phyloP scores from a whole-genome alignment of 2,113 vertebrate genomes.

The Fulica atra region DNA sequence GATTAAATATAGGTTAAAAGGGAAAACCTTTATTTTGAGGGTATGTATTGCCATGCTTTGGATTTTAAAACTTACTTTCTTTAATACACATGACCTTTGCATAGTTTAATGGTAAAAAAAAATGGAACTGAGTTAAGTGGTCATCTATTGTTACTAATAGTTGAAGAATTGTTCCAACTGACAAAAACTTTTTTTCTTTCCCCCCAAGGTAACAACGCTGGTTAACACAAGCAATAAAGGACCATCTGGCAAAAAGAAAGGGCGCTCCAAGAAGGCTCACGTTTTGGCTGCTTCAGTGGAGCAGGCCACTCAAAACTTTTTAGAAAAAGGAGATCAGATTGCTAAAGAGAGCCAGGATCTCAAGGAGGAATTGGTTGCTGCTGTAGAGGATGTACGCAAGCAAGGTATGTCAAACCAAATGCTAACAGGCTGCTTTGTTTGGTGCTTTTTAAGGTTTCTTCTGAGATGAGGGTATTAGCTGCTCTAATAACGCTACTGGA shows the following conservation, averaged over 20 bases:
- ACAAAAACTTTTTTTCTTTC: not conserved
- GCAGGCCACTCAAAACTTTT: slow-evolving; percentile 96
- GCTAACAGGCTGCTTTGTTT: not conserved
- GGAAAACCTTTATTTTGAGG: not conserved
- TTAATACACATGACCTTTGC: not conserved
- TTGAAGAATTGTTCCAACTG: not conserved
- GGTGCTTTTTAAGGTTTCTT: not conserved
- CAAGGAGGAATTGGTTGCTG: slow-evolving; percentile 93
- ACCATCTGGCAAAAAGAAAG: slow-evolving; percentile 97
- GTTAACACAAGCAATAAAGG: slow-evolving; percentile 99
- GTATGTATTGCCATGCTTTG: not conserved
- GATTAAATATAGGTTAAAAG: not conserved
- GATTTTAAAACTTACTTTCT: not conserved
- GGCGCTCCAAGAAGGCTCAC: slow-evolving; percentile 97
- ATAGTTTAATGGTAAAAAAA: not conserved
- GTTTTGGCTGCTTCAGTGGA: slow-evolving; percentile 97
- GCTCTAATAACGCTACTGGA: not conserved
- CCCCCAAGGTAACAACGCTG: slow-evolving; percentile 90
- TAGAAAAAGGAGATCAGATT: slow-evolving; percentile 98
- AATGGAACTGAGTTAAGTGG: not conserved
- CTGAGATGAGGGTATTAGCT: not conserved
- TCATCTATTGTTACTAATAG: not conserved
- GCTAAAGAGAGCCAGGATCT: slow-evolving; percentile 98
- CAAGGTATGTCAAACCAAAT: slow-evolving; percentile 81
- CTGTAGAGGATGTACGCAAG: slow-evolving; percentile 95